Conservation (phyloP, 1,140 invertebrate species). For the Thaumetopoea pityocampa region DNA sequence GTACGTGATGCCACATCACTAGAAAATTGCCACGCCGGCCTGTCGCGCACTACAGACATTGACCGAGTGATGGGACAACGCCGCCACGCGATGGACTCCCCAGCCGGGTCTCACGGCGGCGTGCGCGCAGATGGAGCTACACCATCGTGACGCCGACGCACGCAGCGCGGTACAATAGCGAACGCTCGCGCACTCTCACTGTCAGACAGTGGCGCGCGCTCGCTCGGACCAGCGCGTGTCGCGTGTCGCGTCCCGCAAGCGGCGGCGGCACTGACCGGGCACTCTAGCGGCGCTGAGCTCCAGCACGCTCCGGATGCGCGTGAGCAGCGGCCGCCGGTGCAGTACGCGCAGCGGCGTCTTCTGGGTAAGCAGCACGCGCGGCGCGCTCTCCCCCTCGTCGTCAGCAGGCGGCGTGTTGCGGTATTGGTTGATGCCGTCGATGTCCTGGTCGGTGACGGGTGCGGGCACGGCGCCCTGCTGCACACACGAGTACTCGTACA, state of each 20-base stretch:
- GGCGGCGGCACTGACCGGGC: slow-evolving; percentile 39
- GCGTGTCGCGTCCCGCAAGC: too few species aligned
- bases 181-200: too few species aligned
- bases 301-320: slow-evolving; percentile 79
- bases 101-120: too few species aligned
- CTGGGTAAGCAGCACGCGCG: slow-evolving; percentile 79
- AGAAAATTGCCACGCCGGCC: background rate
- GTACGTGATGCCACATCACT: background rate
- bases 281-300: slow-evolving; percentile 73
- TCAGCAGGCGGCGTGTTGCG: slow-evolving; percentile 33
- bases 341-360: slow-evolving; percentile 91
- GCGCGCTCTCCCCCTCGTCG: too few species aligned
- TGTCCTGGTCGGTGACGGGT: slow-evolving; percentile 68
- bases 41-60: background rate
- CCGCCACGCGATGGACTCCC: too few species aligned
- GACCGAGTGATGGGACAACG: too few species aligned
- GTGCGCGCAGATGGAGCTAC: background rate
- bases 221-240: too few species aligned
- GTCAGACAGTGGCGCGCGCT: background rate
- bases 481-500: background rate
- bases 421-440: slow-evolving; percentile 76
- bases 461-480: slow-evolving; percentile 17
- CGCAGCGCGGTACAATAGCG: too few species aligned
- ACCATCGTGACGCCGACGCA: too few species aligned
- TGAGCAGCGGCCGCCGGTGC: slow-evolving; percentile 85